These are phyloP conservation scores for Chlorops oryzae DNA, from an alignment of 1,140 invertebrate genomes.

Conservation along the genomic window DNA sequence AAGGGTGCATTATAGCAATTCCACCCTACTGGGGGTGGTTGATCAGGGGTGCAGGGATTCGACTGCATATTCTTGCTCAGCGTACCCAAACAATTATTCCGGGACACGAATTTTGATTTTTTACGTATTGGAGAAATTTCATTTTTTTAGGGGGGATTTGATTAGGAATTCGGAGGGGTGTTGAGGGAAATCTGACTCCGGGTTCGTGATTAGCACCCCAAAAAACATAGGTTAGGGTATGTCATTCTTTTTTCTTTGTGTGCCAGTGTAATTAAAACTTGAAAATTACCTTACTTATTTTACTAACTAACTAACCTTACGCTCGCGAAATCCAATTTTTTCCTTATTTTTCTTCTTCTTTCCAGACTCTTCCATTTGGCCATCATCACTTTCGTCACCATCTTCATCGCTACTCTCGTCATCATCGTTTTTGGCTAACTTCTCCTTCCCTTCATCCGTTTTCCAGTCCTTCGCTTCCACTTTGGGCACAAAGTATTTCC, in stretches of 20 bases:
- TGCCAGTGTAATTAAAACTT: neutral
- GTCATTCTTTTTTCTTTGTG: constrained; percentile 7
- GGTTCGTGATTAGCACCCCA: no score
- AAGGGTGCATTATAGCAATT: no score
- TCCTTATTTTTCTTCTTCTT: constrained; percentile 72
- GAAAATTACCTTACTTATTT: neutral
- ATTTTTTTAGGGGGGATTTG: no score
- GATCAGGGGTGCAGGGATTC: no score
- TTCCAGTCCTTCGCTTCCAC: constrained; percentile 42
- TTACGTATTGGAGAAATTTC: no score
- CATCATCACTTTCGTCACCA: constrained; percentile 48
- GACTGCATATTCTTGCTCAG: no score
- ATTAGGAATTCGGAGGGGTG: no score
- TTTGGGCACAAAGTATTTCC: constrained; percentile 39
- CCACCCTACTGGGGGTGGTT: no score
- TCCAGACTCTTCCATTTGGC: constrained; percentile 40
- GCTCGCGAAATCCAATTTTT: constrained; percentile 87
- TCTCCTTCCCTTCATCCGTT: constrained; percentile 30
- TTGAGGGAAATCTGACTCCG: no score
- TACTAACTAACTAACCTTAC: constrained; percentile 61
- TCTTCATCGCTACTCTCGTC: constrained; percentile 38
- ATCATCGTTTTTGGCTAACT: constrained; percentile 21
- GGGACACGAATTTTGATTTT: constrained; percentile 33
- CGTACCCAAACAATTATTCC: constrained; percentile 18
- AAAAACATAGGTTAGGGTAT: constrained; percentile 6